These are phyloP conservation scores for Streblospio benedicti DNA, from an alignment of 1,140 invertebrate species.

Conservation along the genomic window DNA sequence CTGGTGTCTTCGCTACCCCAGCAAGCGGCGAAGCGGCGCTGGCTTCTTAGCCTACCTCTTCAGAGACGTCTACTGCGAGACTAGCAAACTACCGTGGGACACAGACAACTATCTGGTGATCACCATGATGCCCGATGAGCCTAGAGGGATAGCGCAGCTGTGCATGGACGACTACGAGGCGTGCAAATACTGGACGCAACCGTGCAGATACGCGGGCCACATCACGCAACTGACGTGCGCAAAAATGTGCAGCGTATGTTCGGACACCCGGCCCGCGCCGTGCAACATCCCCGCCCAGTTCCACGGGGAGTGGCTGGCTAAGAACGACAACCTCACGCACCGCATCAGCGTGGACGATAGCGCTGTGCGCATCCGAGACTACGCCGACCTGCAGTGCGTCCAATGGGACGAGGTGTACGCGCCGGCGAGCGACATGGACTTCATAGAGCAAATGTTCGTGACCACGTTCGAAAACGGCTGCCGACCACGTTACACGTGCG, in stretches of 20 bases:
- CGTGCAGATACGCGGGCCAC: conserved; percentile 1
- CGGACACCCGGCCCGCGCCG: neutral
- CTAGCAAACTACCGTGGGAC: neutral
- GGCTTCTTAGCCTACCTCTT: neutral
- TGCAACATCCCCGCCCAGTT: neutral
- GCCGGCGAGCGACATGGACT: neutral
- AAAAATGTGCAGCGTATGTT: conserved; percentile 6
- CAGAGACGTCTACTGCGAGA: conserved; percentile 2
- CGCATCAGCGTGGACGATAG: neutral
- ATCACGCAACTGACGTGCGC: conserved; percentile 10
- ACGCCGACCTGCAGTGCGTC: conserved; percentile 2
- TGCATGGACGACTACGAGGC: conserved; percentile 14
- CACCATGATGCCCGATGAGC: neutral
- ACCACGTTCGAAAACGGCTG: conserved; percentile 11
- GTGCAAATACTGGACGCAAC: neutral
- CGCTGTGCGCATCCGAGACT: neutral
- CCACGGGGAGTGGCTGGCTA: neutral
- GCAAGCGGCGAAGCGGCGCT: neutral
- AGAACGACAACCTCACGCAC: neutral
- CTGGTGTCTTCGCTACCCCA: conserved; percentile 6
- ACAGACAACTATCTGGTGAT: conserved; percentile 2
- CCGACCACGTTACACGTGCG: conserved; percentile 14
- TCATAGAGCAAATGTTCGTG: conserved; percentile 7
- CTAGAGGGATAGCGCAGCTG: neutral
- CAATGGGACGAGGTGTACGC: neutral